These are phyloP conservation scores for Psilanteris sp. DNA, from an alignment of 1,140 invertebrate genomes.

Conservation along the genomic window DNA sequence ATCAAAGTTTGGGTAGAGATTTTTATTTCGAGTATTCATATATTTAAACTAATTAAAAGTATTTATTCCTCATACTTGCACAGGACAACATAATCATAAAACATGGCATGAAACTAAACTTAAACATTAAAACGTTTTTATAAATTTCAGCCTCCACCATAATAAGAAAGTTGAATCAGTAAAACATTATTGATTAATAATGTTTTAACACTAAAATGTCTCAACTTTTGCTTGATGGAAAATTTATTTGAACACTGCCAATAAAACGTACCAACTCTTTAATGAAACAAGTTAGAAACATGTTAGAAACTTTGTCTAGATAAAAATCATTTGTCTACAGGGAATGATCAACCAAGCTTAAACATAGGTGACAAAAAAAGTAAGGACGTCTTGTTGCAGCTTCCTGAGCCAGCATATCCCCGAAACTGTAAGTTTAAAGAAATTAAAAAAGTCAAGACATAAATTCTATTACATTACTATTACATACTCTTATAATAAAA, in stretches of 20 bases:
- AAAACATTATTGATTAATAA: constrained; percentile 8
- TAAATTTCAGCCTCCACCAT: neutral
- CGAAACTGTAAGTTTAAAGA: constrained; percentile 80
- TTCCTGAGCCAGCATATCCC: constrained; percentile 74
- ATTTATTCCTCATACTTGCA: constrained; percentile 1
- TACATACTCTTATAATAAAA: neutral
- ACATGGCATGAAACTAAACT: neutral
- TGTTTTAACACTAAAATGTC: neutral
- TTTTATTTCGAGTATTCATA: no score
- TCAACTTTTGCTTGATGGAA: constrained; percentile 8
- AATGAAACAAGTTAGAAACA: constrained; percentile 34
- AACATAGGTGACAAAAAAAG: constrained; percentile 69
- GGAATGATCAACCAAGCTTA: constrained; percentile 58
- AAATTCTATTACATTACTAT: constrained; percentile 16
- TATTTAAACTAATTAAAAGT: neutral
- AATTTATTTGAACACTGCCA: constrained; percentile 16
- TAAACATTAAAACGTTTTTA: neutral
- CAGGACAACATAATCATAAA: neutral
- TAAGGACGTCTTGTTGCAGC: constrained; percentile 73
- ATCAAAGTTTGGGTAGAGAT: constrained; percentile 22
- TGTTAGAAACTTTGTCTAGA: constrained; percentile 38
- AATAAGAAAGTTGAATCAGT: neutral
- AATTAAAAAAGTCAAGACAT: constrained; percentile 79
- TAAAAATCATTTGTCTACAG: constrained; percentile 54
- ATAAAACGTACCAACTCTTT: constrained; percentile 51